Percentiles rank a stretch among this genome's conserved stretches.
phyloP scores from a whole-genome alignment of 2,888 invertebrate species.

The Andrena bucephala region DNA sequence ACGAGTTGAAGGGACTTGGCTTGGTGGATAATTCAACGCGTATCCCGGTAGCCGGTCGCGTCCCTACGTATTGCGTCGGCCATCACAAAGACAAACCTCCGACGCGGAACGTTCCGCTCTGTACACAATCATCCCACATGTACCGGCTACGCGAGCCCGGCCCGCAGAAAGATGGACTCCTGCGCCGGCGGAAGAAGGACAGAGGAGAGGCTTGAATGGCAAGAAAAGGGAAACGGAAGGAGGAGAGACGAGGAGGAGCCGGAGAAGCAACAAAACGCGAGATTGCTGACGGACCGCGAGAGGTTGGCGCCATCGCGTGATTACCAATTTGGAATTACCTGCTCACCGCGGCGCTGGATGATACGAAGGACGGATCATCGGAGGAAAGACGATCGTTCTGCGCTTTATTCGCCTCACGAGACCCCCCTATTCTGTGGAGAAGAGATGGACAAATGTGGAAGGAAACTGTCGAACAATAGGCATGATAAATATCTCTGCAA shows the following conservation, averaged over 20 bases:
- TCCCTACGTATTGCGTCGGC: constrained; percentile 80
- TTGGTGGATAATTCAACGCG: constrained; percentile 84
- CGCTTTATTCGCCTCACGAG: constrained; percentile 41
- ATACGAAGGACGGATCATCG: constrained; percentile 73
- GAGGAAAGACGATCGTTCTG: constrained; percentile 57
- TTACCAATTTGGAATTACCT: constrained; percentile 85
- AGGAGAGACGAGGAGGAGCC: constrained; percentile 60
- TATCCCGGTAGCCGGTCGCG: constrained; percentile 83
- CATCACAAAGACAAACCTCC: constrained; percentile 84
- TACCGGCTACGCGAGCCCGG: constrained; percentile 49
- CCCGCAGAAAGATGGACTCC: constrained; percentile 38
- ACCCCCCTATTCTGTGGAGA: not conserved
- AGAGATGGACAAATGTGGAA: constrained; percentile 4
- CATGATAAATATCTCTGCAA: not conserved
- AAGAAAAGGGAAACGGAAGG: constrained; percentile 52
- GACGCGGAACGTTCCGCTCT: constrained; percentile 80
- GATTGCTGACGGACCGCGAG: constrained; percentile 83
- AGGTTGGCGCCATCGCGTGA: constrained; percentile 85
- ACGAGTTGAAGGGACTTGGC: constrained; percentile 79
- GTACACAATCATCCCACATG: constrained; percentile 81
- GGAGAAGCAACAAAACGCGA: constrained; percentile 81
- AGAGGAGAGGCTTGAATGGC: constrained; percentile 34
- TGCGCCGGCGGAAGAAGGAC: constrained; percentile 35
- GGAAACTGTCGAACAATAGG: not conserved
- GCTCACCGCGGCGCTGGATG: constrained; percentile 67